Base-by-base conservation (phyloP, 2,797 vertebrate species). In the Leptatherina wallacei region DNA sequence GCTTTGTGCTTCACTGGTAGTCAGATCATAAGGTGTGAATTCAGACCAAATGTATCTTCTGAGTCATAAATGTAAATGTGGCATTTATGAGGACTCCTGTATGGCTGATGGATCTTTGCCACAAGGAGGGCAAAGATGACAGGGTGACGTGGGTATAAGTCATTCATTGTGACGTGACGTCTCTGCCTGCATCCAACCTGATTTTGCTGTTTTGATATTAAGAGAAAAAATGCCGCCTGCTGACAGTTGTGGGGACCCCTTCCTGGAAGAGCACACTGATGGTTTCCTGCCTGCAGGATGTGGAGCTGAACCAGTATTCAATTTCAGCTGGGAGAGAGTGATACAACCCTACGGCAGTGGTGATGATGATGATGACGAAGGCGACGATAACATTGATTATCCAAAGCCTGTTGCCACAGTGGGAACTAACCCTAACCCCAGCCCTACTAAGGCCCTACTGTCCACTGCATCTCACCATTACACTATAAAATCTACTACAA, bases 161-260 rank as follows among this genome's bases (percentile, higher is more conserved):
- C 0, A 55, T 65, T 75, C 52, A n/a, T 73, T 79, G 61, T 87
- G 63, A 73, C 59, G 61, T 87, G 63, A 73, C 59, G 16, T 90
- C 61, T 90, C 67, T 87, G 57, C 71, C 74, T 89, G 65, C 82
- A 82, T 79, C 71, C 80, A 82, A 68, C 85, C 87, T 88, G 87
- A 89, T 86, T 92, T 80, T 91, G 77, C 89, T 92, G 82, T 93
- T 94, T 92, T 93, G 88, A 89, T 90, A 81, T 91, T 84, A 93
- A 95, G 90, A 91, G 73, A 90, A 80, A 87, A 89, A 86, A 85
- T 11, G 73, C 85, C 77, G 1, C 75, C 91, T 72, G 80, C 86
- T 38, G 90, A 93, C 89, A 89, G 81, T 88, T 95, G 93, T 72
- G 89, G 81, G 70, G 90, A 91, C 13, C 83, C 74, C 42, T 81